phyloP scores from a whole-genome alignment of 2,797 vertebrate species.

The Bradypodion ventrale region DNA sequence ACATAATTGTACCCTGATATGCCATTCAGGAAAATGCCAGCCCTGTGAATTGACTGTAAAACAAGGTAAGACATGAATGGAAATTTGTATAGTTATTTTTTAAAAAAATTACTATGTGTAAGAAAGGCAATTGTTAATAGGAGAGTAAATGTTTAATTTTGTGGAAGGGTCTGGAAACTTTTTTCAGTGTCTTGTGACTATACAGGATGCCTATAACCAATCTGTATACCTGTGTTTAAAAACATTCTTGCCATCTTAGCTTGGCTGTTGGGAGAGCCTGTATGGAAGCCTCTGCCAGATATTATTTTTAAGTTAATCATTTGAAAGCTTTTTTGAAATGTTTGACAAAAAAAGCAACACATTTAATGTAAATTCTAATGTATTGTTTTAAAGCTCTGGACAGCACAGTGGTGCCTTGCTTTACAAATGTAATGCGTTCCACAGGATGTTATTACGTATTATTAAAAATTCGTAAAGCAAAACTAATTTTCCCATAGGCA shows the following conservation, averaged over 20 bases:
- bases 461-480: too few species aligned
- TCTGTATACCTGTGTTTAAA: not conserved
- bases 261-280: not conserved
- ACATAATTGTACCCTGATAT: conserved; percentile 89
- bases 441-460: too few species aligned
- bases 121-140: not conserved
- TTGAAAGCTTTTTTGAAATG: too few species aligned
- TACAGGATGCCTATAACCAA: not conserved
- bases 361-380: too few species aligned
- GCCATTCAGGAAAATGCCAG: conserved; percentile 87
- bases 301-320: too few species aligned
- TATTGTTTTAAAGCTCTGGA: too few species aligned
- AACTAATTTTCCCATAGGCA: too few species aligned
- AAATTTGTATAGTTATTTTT: not conserved
- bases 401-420: too few species aligned
- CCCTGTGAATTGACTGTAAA: conserved; percentile 87
- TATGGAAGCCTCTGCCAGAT: not conserved
- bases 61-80: conserved; percentile 74
- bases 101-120: not conserved
- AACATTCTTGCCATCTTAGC: not conserved
- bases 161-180: not conserved
- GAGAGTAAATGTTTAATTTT: too few species aligned
- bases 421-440: too few species aligned
- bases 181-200: too few species aligned
- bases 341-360: too few species aligned